Conservation (phyloP, 2,113 vertebrate species). For the Xyliphius kryptos region DNA sequence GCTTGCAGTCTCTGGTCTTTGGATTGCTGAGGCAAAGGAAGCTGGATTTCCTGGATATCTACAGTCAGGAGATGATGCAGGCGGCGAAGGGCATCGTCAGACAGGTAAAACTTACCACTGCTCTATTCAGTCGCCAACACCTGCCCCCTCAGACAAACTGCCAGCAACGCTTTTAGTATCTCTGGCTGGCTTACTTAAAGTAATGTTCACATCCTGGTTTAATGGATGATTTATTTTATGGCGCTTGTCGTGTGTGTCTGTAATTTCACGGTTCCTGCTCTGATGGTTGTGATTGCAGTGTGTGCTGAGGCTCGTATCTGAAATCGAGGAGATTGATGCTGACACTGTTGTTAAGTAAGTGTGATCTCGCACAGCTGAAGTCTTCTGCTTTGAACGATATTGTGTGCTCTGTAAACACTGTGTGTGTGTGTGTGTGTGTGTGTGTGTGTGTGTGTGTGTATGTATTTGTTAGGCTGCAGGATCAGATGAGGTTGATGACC, state of each 20-base stretch:
- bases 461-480: conserved; percentile 70
- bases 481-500: conserved; percentile 94
- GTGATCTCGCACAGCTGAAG: not conserved
- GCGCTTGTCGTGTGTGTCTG: too few relatives aligned
- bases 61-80: conserved; percentile 85
- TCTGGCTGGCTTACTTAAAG: too few relatives aligned
- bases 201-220: too few relatives aligned
- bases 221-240: too few relatives aligned
- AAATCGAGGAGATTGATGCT: conserved; percentile 85
- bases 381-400: not conserved
- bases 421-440: not conserved
- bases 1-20: conserved; percentile 85
- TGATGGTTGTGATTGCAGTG: conserved; percentile 62
- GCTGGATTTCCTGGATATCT: conserved; percentile 94
- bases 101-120: conserved; percentile 73
- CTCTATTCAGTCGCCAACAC: too few relatives aligned
- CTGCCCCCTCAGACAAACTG: too few relatives aligned
- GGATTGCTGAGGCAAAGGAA: conserved; percentile 91
- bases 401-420: not conserved
- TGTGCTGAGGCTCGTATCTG: conserved; percentile 76
- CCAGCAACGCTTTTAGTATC: too few relatives aligned
- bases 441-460: conserved; percentile 3
- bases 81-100: conserved; percentile 86
- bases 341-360: conserved; percentile 87
- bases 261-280: not conserved